Base-by-base conservation (phyloP, 2,888 invertebrate genomes). In the Hirtodrosophila cameraria region DNA sequence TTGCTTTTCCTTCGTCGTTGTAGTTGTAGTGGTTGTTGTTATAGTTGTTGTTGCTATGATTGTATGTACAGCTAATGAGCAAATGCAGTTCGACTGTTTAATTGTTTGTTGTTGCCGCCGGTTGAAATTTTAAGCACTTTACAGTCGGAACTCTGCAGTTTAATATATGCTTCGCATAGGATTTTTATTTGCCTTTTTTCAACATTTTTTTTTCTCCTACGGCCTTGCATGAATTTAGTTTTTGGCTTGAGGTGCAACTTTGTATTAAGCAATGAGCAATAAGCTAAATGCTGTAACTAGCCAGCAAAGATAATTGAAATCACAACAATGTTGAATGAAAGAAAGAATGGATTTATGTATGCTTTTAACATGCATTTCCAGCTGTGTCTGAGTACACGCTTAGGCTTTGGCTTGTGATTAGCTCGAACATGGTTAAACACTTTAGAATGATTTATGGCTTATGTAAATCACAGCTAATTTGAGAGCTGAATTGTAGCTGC, bases 11-110 rank as follows among this genome's bases (percentile, higher is more conserved):
- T 41, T 36, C 54, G 49, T 42, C 23, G 23, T 38, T 23, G n/a
- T n/a, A n/a, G n/a, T n/a, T n/a, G n/a, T n/a, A n/a, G n/a, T n/a
- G n/a, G n/a, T n/a, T n/a, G n/a, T n/a, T n/a, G n/a, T n/a, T n/a
- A n/a, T n/a, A n/a, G n/a, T n/a, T n/a, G n/a, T n/a, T n/a, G n/a
- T n/a, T n/a, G n/a, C n/a, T n/a, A n/a, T n/a, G n/a, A n/a, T 38
- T 59, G 74, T 48, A 31, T 70, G 50, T 65, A 59, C 63, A 61
- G 55, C 86, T 82, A 76, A 77, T 77, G 76, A 77, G 84, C 73
- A 67, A 80, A 52, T 75, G 84, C 59, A 65, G 60, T 75, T 75
- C 65, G 46, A 72, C 55, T 71, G 66, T 55, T 72, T 72, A 54
- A 75, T 70, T 38, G 28, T n/a, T 9, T 16, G 13, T 16, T 33